Evolutionary conservation across 2,888 invertebrate species (phyloP), one percentile per base, ranked within the genome.

Genomic region (Saturnia pavonia): DNA sequence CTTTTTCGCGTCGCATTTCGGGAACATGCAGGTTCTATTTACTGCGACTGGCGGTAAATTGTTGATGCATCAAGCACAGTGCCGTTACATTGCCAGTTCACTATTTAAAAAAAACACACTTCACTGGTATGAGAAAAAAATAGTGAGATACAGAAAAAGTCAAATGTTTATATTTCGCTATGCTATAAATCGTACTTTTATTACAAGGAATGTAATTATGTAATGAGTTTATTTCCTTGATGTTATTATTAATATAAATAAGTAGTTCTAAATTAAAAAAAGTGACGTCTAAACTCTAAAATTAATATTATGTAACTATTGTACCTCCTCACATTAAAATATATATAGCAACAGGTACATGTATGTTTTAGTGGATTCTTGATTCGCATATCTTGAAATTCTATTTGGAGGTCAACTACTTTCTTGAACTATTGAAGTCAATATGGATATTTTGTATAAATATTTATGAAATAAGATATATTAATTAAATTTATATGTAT

Each of bases 401-500:
- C 79, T 80, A 76, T 81, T 83, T 80, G 81, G 85, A 89, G 91
- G 90, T 83, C 87, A 79, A 78, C 88, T 81, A 87, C 88, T 88
- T 83, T 85, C 85, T 82, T 84, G 86, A 87, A 88, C 80, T 78
- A 78, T 67, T 67, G 67, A 73, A 75, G 78, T 72, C 73, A 48
- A 69, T 74, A 72, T 77, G 72, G 76, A 76, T 82, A 81, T 78
- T 63, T 34, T 63, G 12, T 63, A 63, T n/a, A 34, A 63, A 34
- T 63, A 63, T 65, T 34, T 65, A 65, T 65, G n/a, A 65, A 2
- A 65, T 40, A 34, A 65, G 25, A 43, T 43, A 22, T 40, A 65
- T 65, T 65, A 9, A 40, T 57, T 57, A 40, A 40, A 65, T 65
- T 19, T n/a, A 63, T 65, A 34, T 40, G 40, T 65, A 19, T 40